Percentiles rank a stretch among this genome's conserved stretches.
phyloP scores from a whole-genome alignment of 2,797 vertebrate species.

The Pogoniulus pusillus region DNA sequence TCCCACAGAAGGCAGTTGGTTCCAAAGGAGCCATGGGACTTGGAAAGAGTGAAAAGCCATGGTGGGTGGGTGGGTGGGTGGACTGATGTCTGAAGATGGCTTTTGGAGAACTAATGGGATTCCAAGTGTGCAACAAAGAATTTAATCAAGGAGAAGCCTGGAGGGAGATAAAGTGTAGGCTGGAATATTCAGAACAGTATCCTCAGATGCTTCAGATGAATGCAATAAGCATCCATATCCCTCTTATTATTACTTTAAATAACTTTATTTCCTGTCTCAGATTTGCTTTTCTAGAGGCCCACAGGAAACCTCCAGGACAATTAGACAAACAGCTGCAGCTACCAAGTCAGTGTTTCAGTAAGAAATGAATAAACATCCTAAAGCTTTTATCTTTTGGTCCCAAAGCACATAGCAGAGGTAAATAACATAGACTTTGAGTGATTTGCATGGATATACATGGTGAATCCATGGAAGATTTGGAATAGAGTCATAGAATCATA shows the following conservation, averaged over 20 bases:
- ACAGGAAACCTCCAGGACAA: constrained; percentile 46
- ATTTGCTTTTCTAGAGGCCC: constrained; percentile 40
- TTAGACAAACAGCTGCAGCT: constrained; percentile 16
- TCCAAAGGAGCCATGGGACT: not conserved
- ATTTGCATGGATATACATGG: not conserved
- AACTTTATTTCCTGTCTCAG: constrained; percentile 18
- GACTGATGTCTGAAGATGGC: not conserved
- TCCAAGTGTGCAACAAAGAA: not conserved
- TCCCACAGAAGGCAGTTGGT: not conserved
- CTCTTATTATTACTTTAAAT: not conserved
- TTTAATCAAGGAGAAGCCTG: not conserved
- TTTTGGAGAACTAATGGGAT: not conserved
- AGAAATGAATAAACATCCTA: constrained; percentile 27
- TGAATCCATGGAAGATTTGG: not conserved
- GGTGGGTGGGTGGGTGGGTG: not conserved
- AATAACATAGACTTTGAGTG: not conserved
- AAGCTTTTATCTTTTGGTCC: constrained; percentile 33
- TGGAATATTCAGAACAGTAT: not conserved
- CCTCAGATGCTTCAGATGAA: constrained; percentile 15
- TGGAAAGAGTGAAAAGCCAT: not conserved
- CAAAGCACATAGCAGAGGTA: constrained; percentile 5
- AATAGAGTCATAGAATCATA: no score
- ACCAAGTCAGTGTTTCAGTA: constrained; percentile 17
- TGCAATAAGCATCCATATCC: not conserved
- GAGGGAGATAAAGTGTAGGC: not conserved